Conservation (phyloP, 2,888 invertebrate genomes). For the Orchesellides sinensis region DNA sequence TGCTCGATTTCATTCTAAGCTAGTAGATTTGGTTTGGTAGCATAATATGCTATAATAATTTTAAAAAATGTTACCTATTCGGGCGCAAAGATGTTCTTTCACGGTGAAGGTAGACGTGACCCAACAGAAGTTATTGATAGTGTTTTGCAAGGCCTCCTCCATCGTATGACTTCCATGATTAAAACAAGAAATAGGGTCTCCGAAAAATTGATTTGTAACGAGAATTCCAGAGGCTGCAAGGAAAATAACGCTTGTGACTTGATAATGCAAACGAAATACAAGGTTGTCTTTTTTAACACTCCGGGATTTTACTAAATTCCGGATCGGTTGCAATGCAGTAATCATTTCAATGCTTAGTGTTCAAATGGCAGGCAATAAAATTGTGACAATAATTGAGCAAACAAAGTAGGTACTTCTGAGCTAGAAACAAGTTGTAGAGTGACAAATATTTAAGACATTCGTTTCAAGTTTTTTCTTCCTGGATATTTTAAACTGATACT, state of each 20-base stretch:
- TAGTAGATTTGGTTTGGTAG: background rate
- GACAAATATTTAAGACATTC: too few species aligned
- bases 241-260: slow-evolving; percentile 90
- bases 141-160: slow-evolving; percentile 79
- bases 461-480: too few species aligned
- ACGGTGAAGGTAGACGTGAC: slow-evolving; percentile 94
- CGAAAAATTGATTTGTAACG: slow-evolving; percentile 93
- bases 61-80: slow-evolving; percentile 18
- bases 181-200: slow-evolving; percentile 93
- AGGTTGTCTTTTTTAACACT: slow-evolving; percentile 84
- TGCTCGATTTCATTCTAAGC: slow-evolving; percentile 12
- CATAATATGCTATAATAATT: background rate
- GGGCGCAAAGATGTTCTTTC: slow-evolving; percentile 93
- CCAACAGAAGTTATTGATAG: slow-evolving; percentile 95
- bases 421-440: too few species aligned
- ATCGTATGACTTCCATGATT: slow-evolving; percentile 83
- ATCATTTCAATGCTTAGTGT: background rate
- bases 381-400: too few species aligned
- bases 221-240: slow-evolving; percentile 91
- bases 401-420: too few species aligned
- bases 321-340: background rate
- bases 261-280: slow-evolving; percentile 91
- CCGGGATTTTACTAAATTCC: slow-evolving; percentile 11
- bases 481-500: too few species aligned
- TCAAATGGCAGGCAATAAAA: background rate